Percentiles rank a stretch among this genome's conserved stretches.
These are phyloP conservation scores for Gymnodraco acuticeps DNA, from an alignment of 2,797 vertebrate genomes.

Conservation along the genomic window DNA sequence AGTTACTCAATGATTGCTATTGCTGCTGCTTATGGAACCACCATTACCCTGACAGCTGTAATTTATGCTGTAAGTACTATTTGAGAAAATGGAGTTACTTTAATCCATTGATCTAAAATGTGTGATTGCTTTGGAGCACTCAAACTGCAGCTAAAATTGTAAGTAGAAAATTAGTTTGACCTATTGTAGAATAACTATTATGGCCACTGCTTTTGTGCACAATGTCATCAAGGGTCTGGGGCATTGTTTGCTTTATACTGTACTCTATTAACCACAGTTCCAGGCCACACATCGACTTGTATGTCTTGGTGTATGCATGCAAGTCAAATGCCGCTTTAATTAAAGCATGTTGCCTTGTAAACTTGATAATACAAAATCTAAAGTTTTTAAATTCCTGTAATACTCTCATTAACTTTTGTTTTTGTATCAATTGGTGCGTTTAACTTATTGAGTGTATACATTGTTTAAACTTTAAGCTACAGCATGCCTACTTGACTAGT, in stretches of 20 bases:
- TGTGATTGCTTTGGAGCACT: constrained; percentile 2
- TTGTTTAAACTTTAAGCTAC: background rate
- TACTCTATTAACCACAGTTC: background rate
- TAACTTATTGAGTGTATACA: background rate
- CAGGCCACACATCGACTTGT: background rate
- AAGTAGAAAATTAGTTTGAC: background rate
- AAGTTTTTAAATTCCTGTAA: background rate
- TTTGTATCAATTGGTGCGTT: background rate
- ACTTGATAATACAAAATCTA: background rate
- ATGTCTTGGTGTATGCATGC: too few species aligned
- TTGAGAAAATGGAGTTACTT: background rate
- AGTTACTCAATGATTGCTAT: background rate
- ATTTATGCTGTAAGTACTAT: background rate
- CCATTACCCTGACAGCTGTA: background rate
- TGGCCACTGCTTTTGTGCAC: background rate
- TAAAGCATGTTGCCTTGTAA: background rate
- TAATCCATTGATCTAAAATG: background rate
- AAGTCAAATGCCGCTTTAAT: constrained; percentile 3
- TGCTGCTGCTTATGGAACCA: background rate
- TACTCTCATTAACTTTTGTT: background rate
- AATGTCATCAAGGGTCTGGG: background rate
- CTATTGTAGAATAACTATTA: constrained; percentile 3
- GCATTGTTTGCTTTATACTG: background rate
- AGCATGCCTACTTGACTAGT: background rate
- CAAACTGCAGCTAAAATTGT: background rate